Evolutionary conservation across 2,113 vertebrate genomes (phyloP).

Genomic region (Menidia beryllina): DNA sequence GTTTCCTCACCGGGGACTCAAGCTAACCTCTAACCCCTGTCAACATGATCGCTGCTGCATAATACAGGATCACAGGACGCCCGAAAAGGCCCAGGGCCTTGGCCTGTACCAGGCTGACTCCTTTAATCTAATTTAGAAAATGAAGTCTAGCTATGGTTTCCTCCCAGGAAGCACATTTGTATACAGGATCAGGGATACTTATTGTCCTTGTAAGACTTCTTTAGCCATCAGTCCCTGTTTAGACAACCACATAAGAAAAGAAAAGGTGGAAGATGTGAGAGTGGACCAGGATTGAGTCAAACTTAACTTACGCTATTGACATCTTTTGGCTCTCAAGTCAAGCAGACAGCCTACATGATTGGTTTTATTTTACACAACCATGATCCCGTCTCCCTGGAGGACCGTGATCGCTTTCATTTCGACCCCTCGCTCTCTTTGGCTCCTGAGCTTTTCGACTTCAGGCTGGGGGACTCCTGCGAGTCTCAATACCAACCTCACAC

Average conservation of each 20-base stretch:
- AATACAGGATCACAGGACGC: conserved; percentile 49
- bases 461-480: conserved; percentile 66
- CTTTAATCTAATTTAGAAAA: conserved; percentile 77
- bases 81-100: conserved; percentile 60
- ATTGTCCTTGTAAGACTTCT: conserved; percentile 42
- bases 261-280: conserved; percentile 4
- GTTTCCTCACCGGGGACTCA: conserved; percentile 67
- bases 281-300: conserved; percentile 24
- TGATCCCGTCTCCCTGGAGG: conserved; percentile 71
- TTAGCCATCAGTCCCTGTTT: conserved; percentile 21
- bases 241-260: conserved; percentile 5
- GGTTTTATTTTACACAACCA: conserved; percentile 78
- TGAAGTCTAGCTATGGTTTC: conserved; percentile 72
- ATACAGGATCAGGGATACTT: conserved; percentile 43
- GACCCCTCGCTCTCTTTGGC: conserved; percentile 66
- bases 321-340: conserved; percentile 66
- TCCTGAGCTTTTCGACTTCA: conserved; percentile 74
- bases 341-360: conserved; percentile 66
- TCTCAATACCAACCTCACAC: conserved; percentile 70
- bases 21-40: conserved; percentile 58
- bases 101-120: conserved; percentile 54
- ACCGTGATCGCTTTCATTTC: conserved; percentile 76
- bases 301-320: conserved; percentile 70
- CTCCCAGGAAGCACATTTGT: conserved; percentile 63
- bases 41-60: conserved; percentile 42